Base-by-base conservation (phyloP, 2,888 invertebrate species). In the Cephus spinipes region DNA sequence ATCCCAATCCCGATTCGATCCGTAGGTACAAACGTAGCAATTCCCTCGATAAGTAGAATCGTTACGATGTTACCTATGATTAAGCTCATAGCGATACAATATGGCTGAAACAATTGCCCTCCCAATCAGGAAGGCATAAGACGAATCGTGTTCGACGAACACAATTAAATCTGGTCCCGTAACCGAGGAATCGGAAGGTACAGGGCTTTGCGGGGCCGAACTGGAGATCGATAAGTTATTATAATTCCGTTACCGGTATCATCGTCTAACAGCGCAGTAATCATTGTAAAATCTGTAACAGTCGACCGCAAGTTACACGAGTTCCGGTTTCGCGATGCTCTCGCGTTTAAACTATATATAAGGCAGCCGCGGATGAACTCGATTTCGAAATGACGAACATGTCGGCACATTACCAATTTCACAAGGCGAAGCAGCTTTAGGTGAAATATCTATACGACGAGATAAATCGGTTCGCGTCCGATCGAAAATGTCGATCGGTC, bases 271-370 rank as follows among this genome's bases (percentile, higher is more conserved):
- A 73, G 55, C 73, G 32, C 76, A 79, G 79, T 79, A 85, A 84
- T 84, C 84, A 84, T 77, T 83, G 79, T 84, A 81, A 85, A 85
- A 81, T 73, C 82, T 77, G 83, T 78, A 79, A 84, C 80, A 84
- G 81, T 84, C 77, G 84, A 81, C 79, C 31, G 55, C 55, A 55
- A 23, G 55, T 55, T 55, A 55, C 55, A 55, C 23, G 55, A 55
- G 55, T 55, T 55, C 55, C 55, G 55, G 55, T 55, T 6, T 6
- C 0, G 55, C 55, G 55, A 55, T 23, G 55, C 9, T 55, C 9
- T 23, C 9, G 23, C 15, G 23, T 23, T 23, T 9, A 55, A 55
- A 55, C 23, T 55, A 55, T 23, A 40, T 23, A 55, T 55, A 23
- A 55, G 23, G 2, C 55, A 15, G 55, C 55, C 23, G 55, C 9